phyloP scores from a whole-genome alignment of 2,113 vertebrate species.

The Solenodon paradoxus region DNA sequence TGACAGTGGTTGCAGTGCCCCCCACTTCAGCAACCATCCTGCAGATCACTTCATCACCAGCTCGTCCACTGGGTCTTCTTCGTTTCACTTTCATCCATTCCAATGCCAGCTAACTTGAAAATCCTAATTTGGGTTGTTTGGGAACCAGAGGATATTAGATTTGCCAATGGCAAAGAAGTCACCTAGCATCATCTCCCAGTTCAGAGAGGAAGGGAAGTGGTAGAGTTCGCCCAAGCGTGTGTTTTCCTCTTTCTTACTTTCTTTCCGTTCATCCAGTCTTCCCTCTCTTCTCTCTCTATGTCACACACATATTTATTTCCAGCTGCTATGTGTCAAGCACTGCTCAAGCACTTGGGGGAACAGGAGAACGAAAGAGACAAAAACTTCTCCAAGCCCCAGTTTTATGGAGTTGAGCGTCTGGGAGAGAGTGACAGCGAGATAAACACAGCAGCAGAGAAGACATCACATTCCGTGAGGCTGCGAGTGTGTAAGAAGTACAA shows the following conservation, averaged over 20 bases:
- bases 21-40: too few relatives aligned
- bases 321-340: neutral
- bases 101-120: neutral
- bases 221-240: accelerated
- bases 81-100: neutral
- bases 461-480: too few relatives aligned
- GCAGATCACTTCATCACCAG: too few relatives aligned
- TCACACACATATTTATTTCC: neutral
- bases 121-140: neutral
- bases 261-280: accelerated
- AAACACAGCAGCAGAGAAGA: neutral
- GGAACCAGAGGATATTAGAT: neutral
- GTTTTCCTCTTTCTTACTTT: neutral
- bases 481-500: too few relatives aligned
- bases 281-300: neutral
- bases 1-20: neutral
- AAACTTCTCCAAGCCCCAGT: neutral
- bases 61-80: too few relatives aligned
- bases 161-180: neutral
- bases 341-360: neutral
- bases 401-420: neutral
- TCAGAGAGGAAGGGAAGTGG: neutral
- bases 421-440: neutral
- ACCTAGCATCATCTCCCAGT: neutral
- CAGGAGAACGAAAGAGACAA: neutral